Evolutionary conservation across 2,888 invertebrate genomes (phyloP), one percentile per base, ranked within the genome.

Genomic region (Fragum sueziense): DNA sequence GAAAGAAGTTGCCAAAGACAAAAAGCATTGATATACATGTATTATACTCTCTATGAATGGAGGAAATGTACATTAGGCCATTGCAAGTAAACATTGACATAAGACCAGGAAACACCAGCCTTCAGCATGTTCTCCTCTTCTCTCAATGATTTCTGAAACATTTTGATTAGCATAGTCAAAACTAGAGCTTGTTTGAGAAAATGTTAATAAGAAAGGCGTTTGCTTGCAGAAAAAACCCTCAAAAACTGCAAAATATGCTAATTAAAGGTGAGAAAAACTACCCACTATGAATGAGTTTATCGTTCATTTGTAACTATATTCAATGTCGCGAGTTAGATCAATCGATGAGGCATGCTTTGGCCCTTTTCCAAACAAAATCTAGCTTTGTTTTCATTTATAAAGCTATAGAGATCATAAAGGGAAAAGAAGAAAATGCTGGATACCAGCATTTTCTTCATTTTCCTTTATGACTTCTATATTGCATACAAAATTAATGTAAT

Each of bases 301-400:
- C 9, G 57, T 57, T 57, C 57, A 57, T 57, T 29, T 57, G 57
- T 57, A 57, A 20, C 29, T n/a, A 57, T 25, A 57, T 27, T 29
- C 25, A 57, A 57, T 14, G 11, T 4, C 6, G 20, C 47, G 2
- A 9, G 47, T 47, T 47, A 47, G 47, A 47, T 47, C 47, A 47
- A 14, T 47, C 47, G n/a, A 14, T 47, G 47, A 47, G 47, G 7
- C 47, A 47, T 47, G 47, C 20, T 57, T 57, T 27, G 29, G n/a
- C n/a, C 47, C 47, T 47, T 47, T 47, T 20, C 47, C 17, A 6
- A 47, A 47, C 47, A 47, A 47, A 20, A 17, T 47, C 6, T 20
- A 6, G 6, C n/a, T 1, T 47, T 47, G n/a, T 47, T 1, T 1
- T 47, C 20, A 47, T 1, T 20, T 3, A n/a, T 2, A 47, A 47